These are phyloP conservation scores for Sturmia bella DNA, from an alignment of 2,888 invertebrate species.

Conservation along the genomic window DNA sequence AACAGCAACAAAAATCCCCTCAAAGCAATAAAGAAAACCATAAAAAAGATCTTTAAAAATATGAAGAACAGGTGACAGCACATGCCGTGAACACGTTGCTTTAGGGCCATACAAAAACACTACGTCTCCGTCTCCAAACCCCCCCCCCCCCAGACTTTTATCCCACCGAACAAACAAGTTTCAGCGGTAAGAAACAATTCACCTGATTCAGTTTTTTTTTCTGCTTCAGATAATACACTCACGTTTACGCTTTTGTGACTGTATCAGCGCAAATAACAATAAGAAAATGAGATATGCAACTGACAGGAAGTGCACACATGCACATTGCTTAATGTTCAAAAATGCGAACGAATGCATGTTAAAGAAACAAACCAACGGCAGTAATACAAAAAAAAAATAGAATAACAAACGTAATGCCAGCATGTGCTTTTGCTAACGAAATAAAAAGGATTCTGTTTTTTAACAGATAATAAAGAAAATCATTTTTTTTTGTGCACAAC, in stretches of 20 bases:
- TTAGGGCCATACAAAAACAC: not conserved
- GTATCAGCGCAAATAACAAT: conserved; percentile 29
- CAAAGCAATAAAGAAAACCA: not conserved
- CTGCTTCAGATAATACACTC: not conserved
- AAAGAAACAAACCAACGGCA: not conserved
- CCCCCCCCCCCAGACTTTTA: not conserved
- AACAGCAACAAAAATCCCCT: conserved; percentile 5
- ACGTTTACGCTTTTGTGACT: conserved; percentile 23
- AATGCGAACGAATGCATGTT: conserved; percentile 1
- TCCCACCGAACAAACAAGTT: not conserved
- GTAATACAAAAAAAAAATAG: conserved; percentile 9
- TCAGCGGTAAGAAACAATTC: conserved; percentile 37
- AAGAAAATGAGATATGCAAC: conserved; percentile 38
- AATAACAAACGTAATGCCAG: conserved; percentile 23
- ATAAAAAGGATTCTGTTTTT: conserved; percentile 16
- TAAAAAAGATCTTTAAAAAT: not conserved
- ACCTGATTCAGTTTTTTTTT: conserved; percentile 35
- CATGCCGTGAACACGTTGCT: not conserved
- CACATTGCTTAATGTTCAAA: conserved; percentile 41
- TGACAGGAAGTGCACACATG: conserved; percentile 64
- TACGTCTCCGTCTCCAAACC: not conserved
- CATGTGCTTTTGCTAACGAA: conserved; percentile 9
- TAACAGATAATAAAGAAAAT: conserved; percentile 28
- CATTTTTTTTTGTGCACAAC: conserved; percentile 9
- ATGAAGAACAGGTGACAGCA: conserved; percentile 28